phyloP scores from a whole-genome alignment of 1,140 invertebrate genomes.

The Streblospio benedicti region DNA sequence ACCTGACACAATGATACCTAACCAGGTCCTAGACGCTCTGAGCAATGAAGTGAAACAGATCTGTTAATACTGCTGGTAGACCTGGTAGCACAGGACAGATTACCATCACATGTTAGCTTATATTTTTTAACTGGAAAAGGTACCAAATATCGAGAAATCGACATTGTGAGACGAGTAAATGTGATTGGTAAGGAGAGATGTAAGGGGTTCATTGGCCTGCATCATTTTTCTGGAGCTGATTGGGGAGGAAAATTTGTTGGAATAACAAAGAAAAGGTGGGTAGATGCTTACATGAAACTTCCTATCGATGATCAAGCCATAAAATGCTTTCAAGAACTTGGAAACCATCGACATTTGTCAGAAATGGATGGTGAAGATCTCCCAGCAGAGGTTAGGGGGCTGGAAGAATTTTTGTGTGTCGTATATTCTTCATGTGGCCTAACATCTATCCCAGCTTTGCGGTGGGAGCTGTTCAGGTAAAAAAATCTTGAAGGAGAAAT shows the following conservation, averaged over 20 bases:
- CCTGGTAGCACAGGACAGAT: neutral
- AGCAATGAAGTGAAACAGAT: neutral
- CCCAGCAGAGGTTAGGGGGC: neutral
- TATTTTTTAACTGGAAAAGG: neutral
- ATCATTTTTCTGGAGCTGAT: neutral
- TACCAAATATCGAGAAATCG: neutral
- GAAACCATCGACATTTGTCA: neutral
- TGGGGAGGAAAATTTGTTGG: neutral
- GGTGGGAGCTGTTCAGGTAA: neutral
- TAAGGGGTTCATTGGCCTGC: neutral
- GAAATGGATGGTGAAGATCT: no score
- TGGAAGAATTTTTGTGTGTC: neutral
- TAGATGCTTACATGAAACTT: neutral
- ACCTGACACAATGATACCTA: neutral
- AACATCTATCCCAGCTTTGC: slow-evolving; percentile 1
- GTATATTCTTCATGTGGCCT: neutral
- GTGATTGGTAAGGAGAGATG: neutral
- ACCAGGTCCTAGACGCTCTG: neutral
- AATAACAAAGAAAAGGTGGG: slow-evolving; percentile 3
- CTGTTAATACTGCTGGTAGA: neutral
- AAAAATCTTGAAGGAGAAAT: no score
- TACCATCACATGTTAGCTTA: neutral
- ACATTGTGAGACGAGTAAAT: neutral
- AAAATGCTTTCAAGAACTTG: slow-evolving; percentile 2
- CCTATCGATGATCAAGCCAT: neutral